phyloP scores from a whole-genome alignment of 2,797 vertebrate genomes.

The Garrulus glandarius region DNA sequence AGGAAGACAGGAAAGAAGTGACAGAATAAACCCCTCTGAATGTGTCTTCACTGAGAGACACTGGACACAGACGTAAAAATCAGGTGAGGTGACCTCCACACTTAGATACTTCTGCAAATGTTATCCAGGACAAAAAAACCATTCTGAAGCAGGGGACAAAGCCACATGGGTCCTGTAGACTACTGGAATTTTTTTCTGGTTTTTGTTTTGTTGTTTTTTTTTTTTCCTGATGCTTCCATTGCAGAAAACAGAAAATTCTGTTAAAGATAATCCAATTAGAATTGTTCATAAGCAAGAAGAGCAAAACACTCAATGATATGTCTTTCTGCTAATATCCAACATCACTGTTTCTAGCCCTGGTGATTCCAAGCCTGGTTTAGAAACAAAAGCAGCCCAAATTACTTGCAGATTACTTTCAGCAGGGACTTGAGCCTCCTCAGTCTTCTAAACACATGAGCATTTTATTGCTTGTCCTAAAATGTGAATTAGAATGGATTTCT shows the following conservation, averaged over 20 bases:
- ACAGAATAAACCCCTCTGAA: neutral
- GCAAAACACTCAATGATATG: conserved; percentile 3
- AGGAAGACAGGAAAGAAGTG: neutral
- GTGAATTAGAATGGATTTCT: neutral
- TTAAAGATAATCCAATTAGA: neutral
- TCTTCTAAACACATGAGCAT: neutral
- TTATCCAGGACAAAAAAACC: neutral
- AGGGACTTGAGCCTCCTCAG: neutral
- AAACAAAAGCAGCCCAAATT: neutral
- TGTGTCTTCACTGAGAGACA: neutral
- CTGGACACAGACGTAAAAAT: neutral
- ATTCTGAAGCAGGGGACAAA: neutral
- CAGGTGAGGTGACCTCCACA: neutral
- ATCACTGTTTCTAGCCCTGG: neutral
- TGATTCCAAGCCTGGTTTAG: neutral
- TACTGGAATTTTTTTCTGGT: neutral
- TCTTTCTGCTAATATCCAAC: conserved; percentile 21
- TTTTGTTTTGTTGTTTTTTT: neutral
- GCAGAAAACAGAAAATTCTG: neutral
- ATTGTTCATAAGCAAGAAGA: neutral
- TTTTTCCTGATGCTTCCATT: neutral
- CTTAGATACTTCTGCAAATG: neutral
- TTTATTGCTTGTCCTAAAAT: neutral
- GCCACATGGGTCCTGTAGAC: neutral
- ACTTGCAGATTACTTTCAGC: conserved; percentile 15